These are phyloP conservation scores for Nomada goodeniana DNA, from an alignment of 2,888 invertebrate species.

Conservation along the genomic window DNA sequence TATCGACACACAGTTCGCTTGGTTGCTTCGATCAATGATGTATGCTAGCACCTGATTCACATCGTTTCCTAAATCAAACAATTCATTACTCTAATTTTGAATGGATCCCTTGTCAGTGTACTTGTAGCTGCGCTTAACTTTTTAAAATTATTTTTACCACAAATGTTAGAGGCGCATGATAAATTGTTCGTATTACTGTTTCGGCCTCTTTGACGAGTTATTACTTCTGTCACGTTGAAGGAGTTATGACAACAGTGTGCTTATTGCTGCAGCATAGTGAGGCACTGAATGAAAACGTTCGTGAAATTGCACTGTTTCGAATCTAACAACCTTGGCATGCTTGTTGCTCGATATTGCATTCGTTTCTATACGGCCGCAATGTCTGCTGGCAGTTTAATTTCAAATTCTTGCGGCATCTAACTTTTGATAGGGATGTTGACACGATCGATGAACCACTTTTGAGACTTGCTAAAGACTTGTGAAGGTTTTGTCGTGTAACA, in stretches of 20 bases:
- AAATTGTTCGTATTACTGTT: too few relatives aligned
- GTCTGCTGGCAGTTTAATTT: conserved; percentile 39
- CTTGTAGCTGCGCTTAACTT: too few relatives aligned
- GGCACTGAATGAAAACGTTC: not conserved
- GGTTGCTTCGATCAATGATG: not conserved
- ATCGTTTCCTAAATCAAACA: too few relatives aligned
- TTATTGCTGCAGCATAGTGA: too few relatives aligned
- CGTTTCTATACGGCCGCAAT: conserved; percentile 31
- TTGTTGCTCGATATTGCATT: conserved; percentile 52
- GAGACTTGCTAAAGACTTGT: not conserved
- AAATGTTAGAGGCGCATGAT: too few relatives aligned
- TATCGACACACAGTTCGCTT: not conserved
- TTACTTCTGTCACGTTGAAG: too few relatives aligned
- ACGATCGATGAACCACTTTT: conserved; percentile 65
- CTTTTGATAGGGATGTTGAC: conserved; percentile 46
- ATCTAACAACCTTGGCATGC: conserved; percentile 41
- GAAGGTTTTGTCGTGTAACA: not conserved
- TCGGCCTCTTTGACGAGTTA: too few relatives aligned
- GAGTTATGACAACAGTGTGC: too few relatives aligned
- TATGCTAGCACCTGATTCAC: not conserved
- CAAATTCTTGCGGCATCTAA: conserved; percentile 60
- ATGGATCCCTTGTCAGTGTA: too few relatives aligned
- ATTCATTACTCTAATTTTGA: too few relatives aligned
- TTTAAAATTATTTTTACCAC: not conserved
- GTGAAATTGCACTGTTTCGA: conserved; percentile 12